phyloP scores from a whole-genome alignment of 2,113 vertebrate species.

The Chaetops frenatus region DNA sequence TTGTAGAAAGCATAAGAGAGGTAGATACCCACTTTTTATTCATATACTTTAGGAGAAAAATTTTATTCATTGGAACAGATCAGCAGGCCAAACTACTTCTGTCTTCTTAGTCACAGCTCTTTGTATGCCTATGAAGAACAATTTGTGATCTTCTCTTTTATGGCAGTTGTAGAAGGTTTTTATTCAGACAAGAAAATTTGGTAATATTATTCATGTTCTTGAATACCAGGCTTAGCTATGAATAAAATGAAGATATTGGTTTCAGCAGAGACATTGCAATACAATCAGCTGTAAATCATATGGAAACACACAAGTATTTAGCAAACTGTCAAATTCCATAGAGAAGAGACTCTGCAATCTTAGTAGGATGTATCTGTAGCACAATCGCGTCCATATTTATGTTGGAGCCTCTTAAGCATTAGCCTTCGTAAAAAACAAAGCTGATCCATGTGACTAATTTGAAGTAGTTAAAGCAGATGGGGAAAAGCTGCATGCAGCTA shows the following conservation, averaged over 20 bases:
- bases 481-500: neutral
- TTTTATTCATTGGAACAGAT: neutral
- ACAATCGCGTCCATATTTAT: neutral
- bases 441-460: neutral
- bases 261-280: neutral
- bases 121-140: neutral
- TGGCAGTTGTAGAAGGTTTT: neutral
- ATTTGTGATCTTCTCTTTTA: neutral
- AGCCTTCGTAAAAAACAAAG: neutral
- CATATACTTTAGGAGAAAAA: neutral
- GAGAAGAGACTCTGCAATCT: neutral
- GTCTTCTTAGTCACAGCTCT: neutral
- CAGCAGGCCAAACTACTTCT: neutral
- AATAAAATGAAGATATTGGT: neutral
- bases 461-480: neutral
- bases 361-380: neutral
- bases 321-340: neutral
- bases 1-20: neutral
- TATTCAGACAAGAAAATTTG: neutral
- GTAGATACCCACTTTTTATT: neutral
- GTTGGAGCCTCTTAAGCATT: neutral
- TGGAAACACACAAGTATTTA: neutral
- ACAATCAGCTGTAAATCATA: neutral
- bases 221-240: neutral
- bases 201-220: neutral